These are phyloP conservation scores for Acanthisitta chloris DNA, from an alignment of 2,113 vertebrate genomes.

Conservation along the genomic window DNA sequence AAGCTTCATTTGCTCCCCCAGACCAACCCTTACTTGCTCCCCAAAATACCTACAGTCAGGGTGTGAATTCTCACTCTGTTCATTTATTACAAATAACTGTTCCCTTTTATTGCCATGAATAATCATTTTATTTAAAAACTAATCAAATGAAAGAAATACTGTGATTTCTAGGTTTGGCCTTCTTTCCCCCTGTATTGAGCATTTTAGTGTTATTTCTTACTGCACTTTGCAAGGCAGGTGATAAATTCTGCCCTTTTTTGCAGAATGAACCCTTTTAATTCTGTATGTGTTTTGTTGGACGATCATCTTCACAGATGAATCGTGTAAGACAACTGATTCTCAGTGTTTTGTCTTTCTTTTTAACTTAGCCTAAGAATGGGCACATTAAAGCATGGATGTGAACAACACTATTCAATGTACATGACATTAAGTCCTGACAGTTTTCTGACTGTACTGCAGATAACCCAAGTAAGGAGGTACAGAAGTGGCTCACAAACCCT, in stretches of 20 bases:
- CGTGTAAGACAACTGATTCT: neutral
- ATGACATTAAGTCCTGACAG: neutral
- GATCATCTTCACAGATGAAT: neutral
- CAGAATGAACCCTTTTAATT: neutral
- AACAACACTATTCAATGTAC: neutral
- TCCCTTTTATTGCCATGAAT: neutral
- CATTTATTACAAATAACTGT: neutral
- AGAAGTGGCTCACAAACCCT: neutral
- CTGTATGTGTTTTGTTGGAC: neutral
- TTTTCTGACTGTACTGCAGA: neutral
- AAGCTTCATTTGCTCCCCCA: neutral
- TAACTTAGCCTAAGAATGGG: neutral
- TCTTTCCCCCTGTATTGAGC: neutral
- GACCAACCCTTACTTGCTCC: neutral
- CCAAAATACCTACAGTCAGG: neutral
- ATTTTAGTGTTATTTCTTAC: neutral
- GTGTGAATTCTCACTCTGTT: neutral
- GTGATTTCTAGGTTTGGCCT: neutral
- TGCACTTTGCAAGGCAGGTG: neutral
- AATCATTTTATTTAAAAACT: neutral
- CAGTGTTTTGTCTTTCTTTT: neutral
- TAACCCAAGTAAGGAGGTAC: neutral
- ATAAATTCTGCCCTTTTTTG: neutral
- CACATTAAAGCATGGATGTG: neutral
- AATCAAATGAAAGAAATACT: neutral